These are phyloP conservation scores for Drosophila falleni DNA, from an alignment of 2,888 invertebrate species.

Conservation along the genomic window DNA sequence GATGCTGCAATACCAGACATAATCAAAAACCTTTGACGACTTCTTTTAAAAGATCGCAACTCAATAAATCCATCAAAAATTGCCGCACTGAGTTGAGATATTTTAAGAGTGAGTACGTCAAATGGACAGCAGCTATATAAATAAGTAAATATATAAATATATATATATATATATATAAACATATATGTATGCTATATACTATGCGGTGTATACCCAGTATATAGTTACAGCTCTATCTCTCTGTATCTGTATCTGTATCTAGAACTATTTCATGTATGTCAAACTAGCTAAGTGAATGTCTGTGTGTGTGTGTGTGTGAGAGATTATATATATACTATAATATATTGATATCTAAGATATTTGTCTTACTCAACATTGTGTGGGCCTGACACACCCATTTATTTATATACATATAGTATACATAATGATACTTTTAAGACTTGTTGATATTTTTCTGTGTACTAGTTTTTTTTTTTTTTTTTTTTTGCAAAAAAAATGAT, in stretches of 20 bases:
- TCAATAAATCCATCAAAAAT: constrained; percentile 28
- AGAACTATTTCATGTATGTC: constrained; percentile 48
- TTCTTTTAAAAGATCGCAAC: constrained; percentile 83
- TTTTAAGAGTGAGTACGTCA: constrained; percentile 71
- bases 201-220: constrained; percentile 19
- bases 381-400: constrained; percentile 20
- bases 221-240: constrained; percentile 32
- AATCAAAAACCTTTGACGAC: constrained; percentile 88
- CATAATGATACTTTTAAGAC: constrained; percentile 63
- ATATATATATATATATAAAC: neutral
- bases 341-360: constrained; percentile 36
- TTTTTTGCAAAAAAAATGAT: constrained; percentile 25
- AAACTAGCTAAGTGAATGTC: constrained; percentile 30
- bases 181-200: constrained; percentile 6
- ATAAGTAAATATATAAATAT: constrained; percentile 9
- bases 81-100: constrained; percentile 43
- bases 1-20: constrained; percentile 99
- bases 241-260: constrained; percentile 50
- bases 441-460: constrained; percentile 75
- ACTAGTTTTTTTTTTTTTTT: constrained; percentile 53
- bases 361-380: constrained; percentile 38
- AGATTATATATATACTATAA: constrained; percentile 2
- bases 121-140: constrained; percentile 45
- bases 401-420: constrained; percentile 18
- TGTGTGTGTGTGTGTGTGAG: constrained; percentile 12